phyloP scores from a whole-genome alignment of 1,140 invertebrate species.

The Drosophila leontia region DNA sequence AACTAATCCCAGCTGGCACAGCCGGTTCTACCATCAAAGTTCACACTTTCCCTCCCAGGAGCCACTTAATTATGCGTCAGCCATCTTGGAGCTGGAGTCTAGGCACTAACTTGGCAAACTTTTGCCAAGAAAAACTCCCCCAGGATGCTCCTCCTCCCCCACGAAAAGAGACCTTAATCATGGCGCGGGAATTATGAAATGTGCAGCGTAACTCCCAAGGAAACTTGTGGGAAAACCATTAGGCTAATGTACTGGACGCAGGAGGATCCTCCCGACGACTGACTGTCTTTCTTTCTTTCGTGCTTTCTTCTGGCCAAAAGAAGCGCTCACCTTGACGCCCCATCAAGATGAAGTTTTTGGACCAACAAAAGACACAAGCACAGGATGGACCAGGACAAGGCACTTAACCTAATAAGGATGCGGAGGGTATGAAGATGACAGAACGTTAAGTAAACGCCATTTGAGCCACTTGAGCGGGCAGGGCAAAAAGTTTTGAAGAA shows the following conservation, averaged over 20 bases:
- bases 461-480: conserved; percentile 41
- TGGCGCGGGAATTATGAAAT: conserved; percentile 81
- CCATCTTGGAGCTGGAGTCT: conserved; percentile 32
- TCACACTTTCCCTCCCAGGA: conserved; percentile 53
- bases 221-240: conserved; percentile 61
- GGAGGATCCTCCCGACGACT: conserved; percentile 16
- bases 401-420: conserved; percentile 79
- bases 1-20: conserved; percentile 41
- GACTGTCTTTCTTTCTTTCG: too few relatives aligned
- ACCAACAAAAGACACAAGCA: conserved; percentile 10
- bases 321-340: neutral
- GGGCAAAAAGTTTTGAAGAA: conserved; percentile 75
- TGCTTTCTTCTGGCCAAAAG: neutral
- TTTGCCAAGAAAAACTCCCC: conserved; percentile 52
- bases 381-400: conserved; percentile 36
- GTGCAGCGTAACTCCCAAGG: conserved; percentile 66
- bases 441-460: conserved; percentile 81
- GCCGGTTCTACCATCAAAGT: conserved; percentile 33
- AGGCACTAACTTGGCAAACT: conserved; percentile 54
- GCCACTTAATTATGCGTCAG: conserved; percentile 67
- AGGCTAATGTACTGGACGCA: conserved; percentile 68
- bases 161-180: conserved; percentile 53
- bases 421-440: conserved; percentile 45
- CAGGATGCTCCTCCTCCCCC: neutral
- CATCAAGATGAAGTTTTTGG: conserved; percentile 1